phyloP scores from a whole-genome alignment of 1,140 invertebrate species.

The Drosophila mayri region DNA sequence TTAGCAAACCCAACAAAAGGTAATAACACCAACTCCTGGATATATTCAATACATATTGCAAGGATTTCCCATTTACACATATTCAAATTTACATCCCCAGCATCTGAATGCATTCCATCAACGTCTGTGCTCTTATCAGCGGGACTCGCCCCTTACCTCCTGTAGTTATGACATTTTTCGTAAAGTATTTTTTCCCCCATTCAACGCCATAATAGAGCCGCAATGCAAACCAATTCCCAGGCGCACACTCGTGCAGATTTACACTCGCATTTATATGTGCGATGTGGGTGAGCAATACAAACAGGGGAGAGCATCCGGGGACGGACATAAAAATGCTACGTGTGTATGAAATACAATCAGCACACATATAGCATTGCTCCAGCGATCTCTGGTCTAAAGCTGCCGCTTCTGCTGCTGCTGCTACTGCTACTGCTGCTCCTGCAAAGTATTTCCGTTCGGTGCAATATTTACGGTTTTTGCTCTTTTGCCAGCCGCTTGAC shows the following conservation, averaged over 20 bases:
- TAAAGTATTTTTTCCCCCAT: constrained; percentile 35
- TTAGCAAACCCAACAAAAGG: neutral
- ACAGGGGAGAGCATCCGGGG: neutral
- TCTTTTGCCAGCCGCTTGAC: constrained; percentile 33
- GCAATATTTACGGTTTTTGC: constrained; percentile 44
- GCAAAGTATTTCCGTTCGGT: constrained; percentile 49
- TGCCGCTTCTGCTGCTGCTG: constrained; percentile 1
- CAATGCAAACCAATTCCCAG: constrained; percentile 39
- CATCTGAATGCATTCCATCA: constrained; percentile 32
- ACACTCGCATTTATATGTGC: constrained; percentile 22
- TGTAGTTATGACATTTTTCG: constrained; percentile 34
- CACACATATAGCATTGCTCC: constrained; percentile 31
- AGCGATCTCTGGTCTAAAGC: constrained; percentile 28
- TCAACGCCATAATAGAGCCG: constrained; percentile 46
- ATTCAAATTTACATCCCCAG: constrained; percentile 7
- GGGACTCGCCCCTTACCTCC: constrained; percentile 13
- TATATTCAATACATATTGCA: neutral
- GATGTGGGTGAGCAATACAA: constrained; percentile 13
- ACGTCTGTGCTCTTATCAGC: constrained; percentile 25
- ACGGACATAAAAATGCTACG: constrained; percentile 37
- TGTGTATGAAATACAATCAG: constrained; percentile 53
- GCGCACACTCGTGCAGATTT: constrained; percentile 27
- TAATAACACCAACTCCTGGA: neutral
- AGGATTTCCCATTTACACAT: constrained; percentile 8
- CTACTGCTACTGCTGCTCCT: neutral